phyloP scores from a whole-genome alignment of 2,888 invertebrate genomes.

The Pachymerium ferrugineum region DNA sequence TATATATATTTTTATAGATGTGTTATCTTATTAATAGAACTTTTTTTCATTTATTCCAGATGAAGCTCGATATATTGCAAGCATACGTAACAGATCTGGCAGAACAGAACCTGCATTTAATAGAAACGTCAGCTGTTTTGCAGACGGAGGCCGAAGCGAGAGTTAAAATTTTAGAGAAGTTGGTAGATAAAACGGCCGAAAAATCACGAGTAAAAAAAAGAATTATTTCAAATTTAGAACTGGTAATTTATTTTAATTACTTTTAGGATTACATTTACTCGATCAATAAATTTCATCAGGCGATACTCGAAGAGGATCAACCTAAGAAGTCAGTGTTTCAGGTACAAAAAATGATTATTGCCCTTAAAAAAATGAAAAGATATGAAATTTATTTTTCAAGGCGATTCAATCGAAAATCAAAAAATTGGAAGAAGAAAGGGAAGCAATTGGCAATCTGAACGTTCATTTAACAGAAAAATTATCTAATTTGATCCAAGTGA shows the following conservation, averaged over 20 bases:
- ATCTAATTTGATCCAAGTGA: slow-evolving; percentile 1
- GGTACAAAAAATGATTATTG: too few species aligned
- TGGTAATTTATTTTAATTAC: background rate
- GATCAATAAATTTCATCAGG: background rate
- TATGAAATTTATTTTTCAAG: background rate
- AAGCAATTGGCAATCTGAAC: background rate
- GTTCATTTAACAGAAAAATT: background rate
- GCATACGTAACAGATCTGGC: slow-evolving; percentile 7
- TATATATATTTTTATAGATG: background rate
- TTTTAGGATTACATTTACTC: background rate
- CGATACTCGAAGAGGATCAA: background rate
- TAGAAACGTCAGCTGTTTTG: background rate
- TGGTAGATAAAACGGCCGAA: background rate
- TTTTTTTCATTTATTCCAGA: background rate
- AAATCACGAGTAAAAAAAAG: background rate
- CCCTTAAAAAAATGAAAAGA: background rate
- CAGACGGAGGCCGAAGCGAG: background rate
- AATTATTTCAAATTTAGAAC: background rate
- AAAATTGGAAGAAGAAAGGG: background rate
- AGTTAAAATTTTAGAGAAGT: background rate
- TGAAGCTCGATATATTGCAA: slow-evolving; percentile 27
- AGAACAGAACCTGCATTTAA: slow-evolving; percentile 28
- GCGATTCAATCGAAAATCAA: background rate
- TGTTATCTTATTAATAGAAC: background rate
- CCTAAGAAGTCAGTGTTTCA: background rate